Evolutionary conservation across 2,113 vertebrate species (phyloP), one percentile per base, ranked within the genome.

Genomic region (Lophotis ruficrista): DNA sequence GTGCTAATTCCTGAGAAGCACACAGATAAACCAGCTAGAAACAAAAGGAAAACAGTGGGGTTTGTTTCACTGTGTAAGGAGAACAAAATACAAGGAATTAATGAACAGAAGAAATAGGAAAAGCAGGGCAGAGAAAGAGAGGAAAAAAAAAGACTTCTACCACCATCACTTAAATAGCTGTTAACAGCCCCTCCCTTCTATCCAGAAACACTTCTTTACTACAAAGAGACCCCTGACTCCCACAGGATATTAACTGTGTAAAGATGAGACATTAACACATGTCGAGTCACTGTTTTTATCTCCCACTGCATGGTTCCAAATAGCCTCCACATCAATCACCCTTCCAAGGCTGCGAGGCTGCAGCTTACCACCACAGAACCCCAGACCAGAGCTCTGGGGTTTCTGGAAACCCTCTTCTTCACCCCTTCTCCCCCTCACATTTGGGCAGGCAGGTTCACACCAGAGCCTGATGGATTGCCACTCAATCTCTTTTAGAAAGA

Each of bases 311-410:
- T 25, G 22, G 30, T 38, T 50, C 21, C 60, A 35, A 33, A 23
- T 12, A 24, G 12, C 13, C 12, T 58, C 73, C 3, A 1, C 23
- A 25, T 7, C 30, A 27, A 10, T 71, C 2, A 0, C 9, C 10
- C 14, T 18, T 47, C 30, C 38, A 27, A 65, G 62, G n/a, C 45
- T 77, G 38, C 17, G 5, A 14, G 19, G 28, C 15, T 77, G 60
- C 37, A 71, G 38, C n/a, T 62, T 11, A 13, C 8, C 41, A 24
- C 35, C 14, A 2, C 1, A 65, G 21, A 64, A 22, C 5, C 24
- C 22, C 8, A 14, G 16, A 45, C 3, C 3, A 76, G 33, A 84
- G 20, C 21, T 47, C 45, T 47, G 18, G 30, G 19, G 58, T 56
- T 83, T 20, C 62, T 38, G 15, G 13, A 9, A 90, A 30, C 8